phyloP scores from a whole-genome alignment of 2,888 invertebrate genomes.

The Drosophila koepferae region DNA sequence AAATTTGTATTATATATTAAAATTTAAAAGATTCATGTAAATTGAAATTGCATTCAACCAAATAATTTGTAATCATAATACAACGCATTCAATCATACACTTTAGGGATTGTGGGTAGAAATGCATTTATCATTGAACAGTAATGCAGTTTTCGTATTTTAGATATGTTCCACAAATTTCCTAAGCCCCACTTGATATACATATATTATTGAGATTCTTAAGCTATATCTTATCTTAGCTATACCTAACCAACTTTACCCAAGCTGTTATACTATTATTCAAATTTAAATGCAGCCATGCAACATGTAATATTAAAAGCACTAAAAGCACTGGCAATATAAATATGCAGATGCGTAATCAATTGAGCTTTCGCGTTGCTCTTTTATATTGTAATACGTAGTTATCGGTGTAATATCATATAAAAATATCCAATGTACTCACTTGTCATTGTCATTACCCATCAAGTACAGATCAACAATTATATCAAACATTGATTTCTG shows the following conservation, averaged over 20 bases:
- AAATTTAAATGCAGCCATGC: background rate
- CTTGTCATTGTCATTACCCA: constrained; percentile 33
- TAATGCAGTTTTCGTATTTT: background rate
- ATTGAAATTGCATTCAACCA: background rate
- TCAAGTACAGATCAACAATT: constrained; percentile 31
- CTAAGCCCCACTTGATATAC: background rate
- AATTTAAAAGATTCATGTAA: background rate
- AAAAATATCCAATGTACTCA: constrained; percentile 16
- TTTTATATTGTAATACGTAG: constrained; percentile 12
- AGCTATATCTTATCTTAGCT: too few relatives aligned
- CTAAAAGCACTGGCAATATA: too few relatives aligned
- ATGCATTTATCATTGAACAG: background rate
- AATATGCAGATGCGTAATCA: background rate
- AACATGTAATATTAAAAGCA: too few relatives aligned
- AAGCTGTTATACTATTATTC: background rate
- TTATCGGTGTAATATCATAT: background rate
- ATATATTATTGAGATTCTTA: background rate
- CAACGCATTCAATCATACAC: too few relatives aligned
- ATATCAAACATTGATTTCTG: constrained; percentile 38
- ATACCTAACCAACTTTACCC: background rate
- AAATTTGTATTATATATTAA: background rate
- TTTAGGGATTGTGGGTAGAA: background rate
- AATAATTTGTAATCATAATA: background rate
- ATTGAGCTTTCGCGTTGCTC: background rate
- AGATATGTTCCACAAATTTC: too few relatives aligned